These are phyloP conservation scores for Callipepla californica DNA, from an alignment of 2,113 vertebrate species.

Conservation along the genomic window DNA sequence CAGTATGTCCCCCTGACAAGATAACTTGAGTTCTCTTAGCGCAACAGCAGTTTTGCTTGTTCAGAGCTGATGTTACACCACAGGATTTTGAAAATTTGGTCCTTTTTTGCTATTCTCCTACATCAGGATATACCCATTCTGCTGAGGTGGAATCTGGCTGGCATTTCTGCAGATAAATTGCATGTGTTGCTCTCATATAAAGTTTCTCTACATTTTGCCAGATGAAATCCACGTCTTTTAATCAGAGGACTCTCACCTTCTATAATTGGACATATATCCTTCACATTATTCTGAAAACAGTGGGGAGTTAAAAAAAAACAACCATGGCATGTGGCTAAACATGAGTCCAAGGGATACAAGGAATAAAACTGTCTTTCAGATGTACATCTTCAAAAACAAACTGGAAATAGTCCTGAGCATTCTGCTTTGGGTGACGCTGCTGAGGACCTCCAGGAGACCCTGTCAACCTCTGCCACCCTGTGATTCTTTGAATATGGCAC, in stretches of 20 bases:
- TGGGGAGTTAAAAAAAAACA: not conserved
- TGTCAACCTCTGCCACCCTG: not conserved
- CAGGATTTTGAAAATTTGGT: not conserved
- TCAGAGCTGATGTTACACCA: not conserved
- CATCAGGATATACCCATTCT: not conserved
- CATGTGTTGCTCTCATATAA: not conserved
- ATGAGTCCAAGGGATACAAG: not conserved
- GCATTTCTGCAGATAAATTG: not conserved
- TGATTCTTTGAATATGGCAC: not conserved
- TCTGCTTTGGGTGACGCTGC: rapidly evolving
- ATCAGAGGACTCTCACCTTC: not conserved
- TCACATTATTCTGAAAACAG: not conserved
- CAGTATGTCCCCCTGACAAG: rapidly evolving
- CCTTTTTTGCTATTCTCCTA: not conserved
- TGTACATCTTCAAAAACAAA: not conserved
- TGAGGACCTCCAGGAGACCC: not conserved
- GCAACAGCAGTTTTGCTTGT: not conserved
- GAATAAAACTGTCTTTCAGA: not conserved
- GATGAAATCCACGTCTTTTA: not conserved
- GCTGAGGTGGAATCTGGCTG: not conserved
- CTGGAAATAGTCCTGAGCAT: not conserved
- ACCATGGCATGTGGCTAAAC: not conserved
- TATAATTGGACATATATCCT: not conserved
- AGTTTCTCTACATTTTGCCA: not conserved
- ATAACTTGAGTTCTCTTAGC: not conserved